These are phyloP conservation scores for Ips typographus DNA, from an alignment of 1,140 invertebrate species.

Conservation along the genomic window DNA sequence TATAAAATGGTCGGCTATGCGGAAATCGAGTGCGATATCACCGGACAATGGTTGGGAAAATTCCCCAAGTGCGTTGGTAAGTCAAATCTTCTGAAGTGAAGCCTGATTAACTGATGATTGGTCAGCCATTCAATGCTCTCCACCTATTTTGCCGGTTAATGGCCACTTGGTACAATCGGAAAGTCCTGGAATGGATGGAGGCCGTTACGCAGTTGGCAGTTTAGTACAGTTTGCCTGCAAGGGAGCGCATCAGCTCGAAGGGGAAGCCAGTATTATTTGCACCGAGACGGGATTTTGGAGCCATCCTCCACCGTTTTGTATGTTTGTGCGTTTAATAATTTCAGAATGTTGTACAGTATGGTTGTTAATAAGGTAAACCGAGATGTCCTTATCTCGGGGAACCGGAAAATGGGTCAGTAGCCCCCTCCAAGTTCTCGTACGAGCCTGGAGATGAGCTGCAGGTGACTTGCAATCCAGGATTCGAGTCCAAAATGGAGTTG, in stretches of 20 bases:
- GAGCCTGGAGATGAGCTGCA: constrained; percentile 73
- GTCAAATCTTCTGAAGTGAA: constrained; percentile 28
- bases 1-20: constrained; percentile 71
- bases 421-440: constrained; percentile 75
- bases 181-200: constrained; percentile 53
- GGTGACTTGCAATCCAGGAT: constrained; percentile 71
- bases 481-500: constrained; percentile 50
- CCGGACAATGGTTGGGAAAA: constrained; percentile 76
- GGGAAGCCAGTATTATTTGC: constrained; percentile 79
- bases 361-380: constrained; percentile 63
- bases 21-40: constrained; percentile 72
- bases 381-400: constrained; percentile 73
- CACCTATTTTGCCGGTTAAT: constrained; percentile 70
- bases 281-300: constrained; percentile 86
- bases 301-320: constrained; percentile 79
- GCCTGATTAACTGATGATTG: constrained; percentile 34
- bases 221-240: constrained; percentile 77
- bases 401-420: constrained; percentile 68
- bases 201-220: constrained; percentile 71
- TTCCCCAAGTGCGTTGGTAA: constrained; percentile 73
- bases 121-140: constrained; percentile 76
- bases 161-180: constrained; percentile 65
- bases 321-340: constrained; percentile 34
- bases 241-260: constrained; percentile 69
- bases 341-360: constrained; percentile 17